Conservation (phyloP, 2,797 vertebrate species). For the Chiroxiphia lanceolata region DNA sequence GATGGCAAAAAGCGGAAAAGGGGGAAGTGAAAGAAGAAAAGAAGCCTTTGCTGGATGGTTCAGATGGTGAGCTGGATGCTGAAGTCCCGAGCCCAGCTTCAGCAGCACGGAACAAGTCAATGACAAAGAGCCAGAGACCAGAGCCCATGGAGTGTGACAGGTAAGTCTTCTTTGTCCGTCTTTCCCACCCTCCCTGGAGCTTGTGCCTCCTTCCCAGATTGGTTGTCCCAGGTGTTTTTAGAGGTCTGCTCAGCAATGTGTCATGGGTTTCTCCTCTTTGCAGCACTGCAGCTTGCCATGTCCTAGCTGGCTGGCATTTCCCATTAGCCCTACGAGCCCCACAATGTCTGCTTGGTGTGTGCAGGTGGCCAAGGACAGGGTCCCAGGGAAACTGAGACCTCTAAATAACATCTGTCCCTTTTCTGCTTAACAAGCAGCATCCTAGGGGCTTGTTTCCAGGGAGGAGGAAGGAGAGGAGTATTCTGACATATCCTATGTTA, state of each 20-base stretch:
- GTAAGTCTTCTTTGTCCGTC: slow-evolving; percentile 59
- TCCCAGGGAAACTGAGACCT: neutral
- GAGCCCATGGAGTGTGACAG: slow-evolving; percentile 84
- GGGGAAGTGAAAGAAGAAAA: slow-evolving; percentile 62
- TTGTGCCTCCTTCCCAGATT: neutral
- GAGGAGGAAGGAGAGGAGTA: neutral
- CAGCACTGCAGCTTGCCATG: neutral
- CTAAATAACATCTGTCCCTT: neutral
- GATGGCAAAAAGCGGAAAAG: slow-evolving; percentile 70
- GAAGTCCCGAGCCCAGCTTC: slow-evolving; percentile 56
- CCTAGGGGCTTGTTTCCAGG: neutral
- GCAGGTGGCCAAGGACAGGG: neutral
- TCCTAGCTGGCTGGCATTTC: neutral
- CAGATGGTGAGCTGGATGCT: slow-evolving; percentile 55
- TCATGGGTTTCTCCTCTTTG: neutral
- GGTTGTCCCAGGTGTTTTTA: neutral
- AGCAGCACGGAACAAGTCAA: slow-evolving; percentile 69
- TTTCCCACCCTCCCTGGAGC: neutral
- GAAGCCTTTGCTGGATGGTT: slow-evolving; percentile 66
- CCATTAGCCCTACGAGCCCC: neutral
- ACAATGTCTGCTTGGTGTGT: neutral
- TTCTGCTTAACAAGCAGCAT: neutral
- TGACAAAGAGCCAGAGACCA: slow-evolving; percentile 77
- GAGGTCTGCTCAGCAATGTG: neutral
- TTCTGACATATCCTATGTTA: neutral